A percentile compares a stretch with the other conserved stretches of the same genome.
Conservation (phyloP, 2,113 vertebrate genomes). For the Sminthopsis crassicaudata region DNA sequence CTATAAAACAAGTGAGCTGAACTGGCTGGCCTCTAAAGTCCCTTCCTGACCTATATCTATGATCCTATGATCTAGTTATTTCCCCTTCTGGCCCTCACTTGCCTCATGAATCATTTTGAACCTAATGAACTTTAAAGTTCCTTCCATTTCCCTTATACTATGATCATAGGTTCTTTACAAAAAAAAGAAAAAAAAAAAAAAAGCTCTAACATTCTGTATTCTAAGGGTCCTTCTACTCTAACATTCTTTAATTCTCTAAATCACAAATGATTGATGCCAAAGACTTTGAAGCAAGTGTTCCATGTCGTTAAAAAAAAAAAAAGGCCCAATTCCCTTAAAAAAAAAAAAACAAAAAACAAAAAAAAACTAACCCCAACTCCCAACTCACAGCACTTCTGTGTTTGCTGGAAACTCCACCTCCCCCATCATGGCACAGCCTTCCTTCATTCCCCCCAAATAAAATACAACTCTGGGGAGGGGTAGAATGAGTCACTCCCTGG, state of each 20-base stretch:
- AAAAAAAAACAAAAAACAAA: too few relatives aligned
- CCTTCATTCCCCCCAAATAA: slow-evolving; percentile 76
- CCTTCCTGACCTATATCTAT: background rate
- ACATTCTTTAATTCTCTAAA: background rate
- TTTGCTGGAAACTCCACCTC: slow-evolving; percentile 62
- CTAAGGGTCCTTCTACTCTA: background rate
- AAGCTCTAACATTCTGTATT: background rate
- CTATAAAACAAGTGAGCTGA: background rate
- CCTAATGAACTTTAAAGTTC: background rate
- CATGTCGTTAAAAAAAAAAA: slow-evolving; percentile 69
- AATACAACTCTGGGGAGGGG: slow-evolving; percentile 78
- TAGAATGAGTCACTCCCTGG: slow-evolving; percentile 78
- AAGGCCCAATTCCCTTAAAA: slow-evolving; percentile 57
- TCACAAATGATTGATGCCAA: background rate
- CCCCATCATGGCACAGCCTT: slow-evolving; percentile 59
- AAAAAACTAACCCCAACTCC: too few relatives aligned
- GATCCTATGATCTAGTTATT: background rate
- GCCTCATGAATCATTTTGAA: background rate
- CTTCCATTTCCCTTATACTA: background rate
- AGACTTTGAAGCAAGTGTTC: slow-evolving; percentile 13
- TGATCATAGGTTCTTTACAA: background rate
- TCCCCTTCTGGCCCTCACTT: background rate
- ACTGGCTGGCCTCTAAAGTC: background rate
- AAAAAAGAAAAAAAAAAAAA: background rate
- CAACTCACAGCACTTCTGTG: slow-evolving; percentile 39